Conservation (phyloP, 2,888 invertebrate species). For the Drosophila robusta region DNA sequence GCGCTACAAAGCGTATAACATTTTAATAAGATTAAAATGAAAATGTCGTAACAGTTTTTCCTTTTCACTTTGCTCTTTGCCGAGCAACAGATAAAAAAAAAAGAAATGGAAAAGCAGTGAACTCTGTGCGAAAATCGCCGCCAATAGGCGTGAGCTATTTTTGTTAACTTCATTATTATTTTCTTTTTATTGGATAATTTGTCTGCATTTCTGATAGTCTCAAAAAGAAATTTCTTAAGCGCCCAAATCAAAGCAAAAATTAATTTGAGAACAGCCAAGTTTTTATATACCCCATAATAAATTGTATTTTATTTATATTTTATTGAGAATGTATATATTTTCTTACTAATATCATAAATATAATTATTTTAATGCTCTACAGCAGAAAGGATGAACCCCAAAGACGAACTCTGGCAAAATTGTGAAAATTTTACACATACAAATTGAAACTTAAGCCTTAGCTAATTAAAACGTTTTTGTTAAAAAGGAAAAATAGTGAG, state of each 20-base stretch:
- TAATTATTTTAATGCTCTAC: no score
- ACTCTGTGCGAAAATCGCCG: slow-evolving; percentile 43
- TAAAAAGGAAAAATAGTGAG: neutral
- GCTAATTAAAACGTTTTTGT: no score
- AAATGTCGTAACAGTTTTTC: slow-evolving; percentile 75
- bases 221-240: neutral
- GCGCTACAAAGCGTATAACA: slow-evolving; percentile 65
- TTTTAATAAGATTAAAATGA: slow-evolving; percentile 81
- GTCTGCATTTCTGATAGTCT: neutral
- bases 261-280: neutral
- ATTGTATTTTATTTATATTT: no score
- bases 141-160: slow-evolving; percentile 28
- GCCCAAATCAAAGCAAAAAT: slow-evolving; percentile 1
- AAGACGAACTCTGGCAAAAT: no score
- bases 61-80: slow-evolving; percentile 20
- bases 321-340: no score
- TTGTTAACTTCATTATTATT: slow-evolving; percentile 4
- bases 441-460: no score
- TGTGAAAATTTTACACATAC: no score
- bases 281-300: no score
- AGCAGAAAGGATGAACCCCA: no score
- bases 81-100: slow-evolving; percentile 8
- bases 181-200: slow-evolving; percentile 5
- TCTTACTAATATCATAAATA: no score
- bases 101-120: slow-evolving; percentile 8